Conservation (phyloP, 2,888 invertebrate genomes). For the Latheticus oryzae region DNA sequence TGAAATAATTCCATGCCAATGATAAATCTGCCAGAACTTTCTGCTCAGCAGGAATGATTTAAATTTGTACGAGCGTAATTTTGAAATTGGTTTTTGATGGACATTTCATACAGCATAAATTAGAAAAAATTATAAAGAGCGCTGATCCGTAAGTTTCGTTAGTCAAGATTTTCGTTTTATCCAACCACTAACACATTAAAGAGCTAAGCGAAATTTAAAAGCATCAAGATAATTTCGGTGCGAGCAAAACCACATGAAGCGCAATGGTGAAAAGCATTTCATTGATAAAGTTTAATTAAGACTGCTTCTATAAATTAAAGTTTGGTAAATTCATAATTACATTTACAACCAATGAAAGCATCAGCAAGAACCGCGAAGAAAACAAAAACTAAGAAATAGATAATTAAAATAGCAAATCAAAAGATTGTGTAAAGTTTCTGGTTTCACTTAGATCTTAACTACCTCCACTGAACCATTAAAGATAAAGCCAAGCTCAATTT, state of each 20-base stretch:
- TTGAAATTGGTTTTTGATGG: too few relatives aligned
- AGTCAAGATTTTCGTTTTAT: neutral
- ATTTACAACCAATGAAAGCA: conserved; percentile 1
- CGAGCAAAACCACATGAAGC: conserved; percentile 5
- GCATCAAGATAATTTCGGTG: conserved; percentile 13
- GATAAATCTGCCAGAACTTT: conserved; percentile 33
- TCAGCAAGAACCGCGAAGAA: neutral
- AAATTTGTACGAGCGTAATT: conserved; percentile 11
- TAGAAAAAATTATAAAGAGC: too few relatives aligned
- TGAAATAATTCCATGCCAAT: conserved; percentile 21
- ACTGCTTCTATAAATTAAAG: neutral
- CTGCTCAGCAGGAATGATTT: conserved; percentile 21
- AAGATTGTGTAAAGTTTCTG: conserved; percentile 2
- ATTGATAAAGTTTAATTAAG: conserved; percentile 16
- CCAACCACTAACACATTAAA: conserved; percentile 14
- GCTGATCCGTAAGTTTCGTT: too few relatives aligned
- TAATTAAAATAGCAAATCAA: conserved; percentile 19
- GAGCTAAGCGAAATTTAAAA: neutral
- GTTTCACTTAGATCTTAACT: too few relatives aligned
- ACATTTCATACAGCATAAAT: too few relatives aligned
- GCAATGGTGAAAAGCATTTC: conserved; percentile 1
- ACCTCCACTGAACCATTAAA: too few relatives aligned
- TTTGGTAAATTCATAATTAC: conserved; percentile 1
- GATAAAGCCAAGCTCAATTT: conserved; percentile 7
- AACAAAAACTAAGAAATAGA: too few relatives aligned